Conservation (phyloP, 1,140 invertebrate species). For the Telenomus remus region DNA sequence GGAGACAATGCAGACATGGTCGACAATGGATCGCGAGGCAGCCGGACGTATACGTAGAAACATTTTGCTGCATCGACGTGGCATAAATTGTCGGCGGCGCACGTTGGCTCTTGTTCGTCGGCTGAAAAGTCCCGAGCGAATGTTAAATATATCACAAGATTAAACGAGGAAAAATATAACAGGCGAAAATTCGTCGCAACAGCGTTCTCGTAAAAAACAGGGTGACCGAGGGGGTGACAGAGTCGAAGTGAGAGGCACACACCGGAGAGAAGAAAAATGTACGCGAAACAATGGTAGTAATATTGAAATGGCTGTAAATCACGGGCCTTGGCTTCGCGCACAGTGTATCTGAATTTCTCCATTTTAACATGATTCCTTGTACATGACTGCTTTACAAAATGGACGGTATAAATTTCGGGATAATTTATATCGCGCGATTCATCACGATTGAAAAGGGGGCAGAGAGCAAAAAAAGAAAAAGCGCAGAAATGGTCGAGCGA, state of each 20-base stretch:
- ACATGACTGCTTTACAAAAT: slow-evolving; percentile 48
- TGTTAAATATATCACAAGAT: slow-evolving; percentile 57
- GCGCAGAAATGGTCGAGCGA: neutral
- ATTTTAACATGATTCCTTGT: slow-evolving; percentile 52
- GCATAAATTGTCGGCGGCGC: slow-evolving; percentile 47
- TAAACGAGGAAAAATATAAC: slow-evolving; percentile 58
- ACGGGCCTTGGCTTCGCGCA: slow-evolving; percentile 22
- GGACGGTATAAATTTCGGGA: slow-evolving; percentile 35
- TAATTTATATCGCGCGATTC: slow-evolving; percentile 46
- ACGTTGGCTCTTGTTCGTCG: slow-evolving; percentile 37
- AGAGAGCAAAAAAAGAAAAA: slow-evolving; percentile 7
- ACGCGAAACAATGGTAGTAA: slow-evolving; percentile 45
- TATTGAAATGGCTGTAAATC: slow-evolving; percentile 52
- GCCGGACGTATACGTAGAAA: slow-evolving; percentile 27
- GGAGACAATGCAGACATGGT: too few species aligned
- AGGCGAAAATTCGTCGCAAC: slow-evolving; percentile 55
- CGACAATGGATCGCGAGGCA: too few species aligned
- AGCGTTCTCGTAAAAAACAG: slow-evolving; percentile 26
- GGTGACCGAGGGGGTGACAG: slow-evolving; percentile 1
- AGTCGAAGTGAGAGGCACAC: too few species aligned
- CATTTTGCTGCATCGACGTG: slow-evolving; percentile 45
- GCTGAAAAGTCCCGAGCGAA: slow-evolving; percentile 49
- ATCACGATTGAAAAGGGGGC: slow-evolving; percentile 32
- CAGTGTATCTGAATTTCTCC: slow-evolving; percentile 48
- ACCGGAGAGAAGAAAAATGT: slow-evolving; percentile 22